Evolutionary conservation across 37 sponge, comb jelly and placozoan genomes (phyloP).

Genomic region (Sycon ciliatum): DNA sequence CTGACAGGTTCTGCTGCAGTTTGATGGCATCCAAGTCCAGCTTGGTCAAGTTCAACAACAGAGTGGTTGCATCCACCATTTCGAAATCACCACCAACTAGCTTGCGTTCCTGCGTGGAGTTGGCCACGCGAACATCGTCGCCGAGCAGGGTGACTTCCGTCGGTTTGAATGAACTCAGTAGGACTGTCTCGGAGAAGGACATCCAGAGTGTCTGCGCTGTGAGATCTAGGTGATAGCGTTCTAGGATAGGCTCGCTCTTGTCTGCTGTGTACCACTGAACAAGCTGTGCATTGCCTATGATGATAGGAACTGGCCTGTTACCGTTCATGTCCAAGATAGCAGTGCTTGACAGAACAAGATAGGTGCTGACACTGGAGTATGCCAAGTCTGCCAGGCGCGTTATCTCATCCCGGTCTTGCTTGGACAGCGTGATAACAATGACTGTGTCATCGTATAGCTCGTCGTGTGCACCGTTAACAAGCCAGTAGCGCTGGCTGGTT

Average conservation of each 20-base stretch:
- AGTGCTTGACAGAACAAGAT: conserved; percentile 31
- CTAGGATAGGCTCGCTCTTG: conserved; percentile 30
- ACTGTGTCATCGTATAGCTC: no score
- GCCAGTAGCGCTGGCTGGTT: no score
- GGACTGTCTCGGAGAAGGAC: conserved; percentile 70
- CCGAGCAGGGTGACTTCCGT: conserved; percentile 66
- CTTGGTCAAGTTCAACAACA: conserved; percentile 28
- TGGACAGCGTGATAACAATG: conserved; percentile 55
- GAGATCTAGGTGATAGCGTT: conserved; percentile 39
- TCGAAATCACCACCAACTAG: conserved; percentile 50
- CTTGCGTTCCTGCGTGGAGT: no score
- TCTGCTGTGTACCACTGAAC: conserved; percentile 29
- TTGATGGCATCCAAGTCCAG: conserved; percentile 31
- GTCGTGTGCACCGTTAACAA: no score
- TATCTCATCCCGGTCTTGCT: conserved; percentile 66
- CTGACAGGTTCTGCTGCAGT: conserved; percentile 22
- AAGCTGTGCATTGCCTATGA: conserved; percentile 15
- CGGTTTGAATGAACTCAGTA: conserved; percentile 46
- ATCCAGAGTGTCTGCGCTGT: no score
- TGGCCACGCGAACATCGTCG: no score
- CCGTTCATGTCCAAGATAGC: conserved; percentile 65
- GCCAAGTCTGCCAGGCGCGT: conserved; percentile 1
- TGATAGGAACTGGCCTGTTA: conserved; percentile 27
- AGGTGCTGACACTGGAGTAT: conserved; percentile 24
- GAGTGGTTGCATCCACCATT: conserved; percentile 25